phyloP scores from a whole-genome alignment of 1,140 invertebrate species.

The Calosoma granatense region DNA sequence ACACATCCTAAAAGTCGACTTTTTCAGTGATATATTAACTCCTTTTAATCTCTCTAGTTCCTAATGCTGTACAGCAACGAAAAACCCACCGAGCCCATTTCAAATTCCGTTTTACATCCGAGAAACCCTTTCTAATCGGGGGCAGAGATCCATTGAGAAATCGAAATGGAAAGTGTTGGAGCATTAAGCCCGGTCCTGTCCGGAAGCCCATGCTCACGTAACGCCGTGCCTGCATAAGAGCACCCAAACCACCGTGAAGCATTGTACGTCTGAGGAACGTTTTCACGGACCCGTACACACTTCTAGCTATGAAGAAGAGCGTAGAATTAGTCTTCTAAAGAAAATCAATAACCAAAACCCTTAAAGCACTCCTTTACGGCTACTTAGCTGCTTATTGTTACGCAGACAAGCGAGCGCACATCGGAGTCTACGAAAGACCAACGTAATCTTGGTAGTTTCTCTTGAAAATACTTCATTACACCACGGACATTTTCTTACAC shows the following conservation, averaged over 20 bases:
- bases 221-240: background rate
- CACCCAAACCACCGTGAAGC: background rate
- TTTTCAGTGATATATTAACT: no score
- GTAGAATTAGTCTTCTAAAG: background rate
- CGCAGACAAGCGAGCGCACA: background rate
- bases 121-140: no score
- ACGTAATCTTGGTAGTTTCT: background rate
- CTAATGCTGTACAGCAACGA: no score
- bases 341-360: background rate
- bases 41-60: no score
- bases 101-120: no score
- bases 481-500: no score
- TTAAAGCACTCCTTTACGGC: background rate
- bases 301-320: background rate
- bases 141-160: no score
- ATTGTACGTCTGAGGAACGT: background rate
- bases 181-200: background rate
- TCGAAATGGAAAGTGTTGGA: background rate
- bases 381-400: constrained; percentile 1
- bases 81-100: no score
- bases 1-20: no score
- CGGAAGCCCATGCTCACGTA: no score
- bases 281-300: background rate
- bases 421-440: background rate
- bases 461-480: no score